Base-by-base conservation (phyloP, 2,113 vertebrate genomes). In the Camelus bactrianus region DNA sequence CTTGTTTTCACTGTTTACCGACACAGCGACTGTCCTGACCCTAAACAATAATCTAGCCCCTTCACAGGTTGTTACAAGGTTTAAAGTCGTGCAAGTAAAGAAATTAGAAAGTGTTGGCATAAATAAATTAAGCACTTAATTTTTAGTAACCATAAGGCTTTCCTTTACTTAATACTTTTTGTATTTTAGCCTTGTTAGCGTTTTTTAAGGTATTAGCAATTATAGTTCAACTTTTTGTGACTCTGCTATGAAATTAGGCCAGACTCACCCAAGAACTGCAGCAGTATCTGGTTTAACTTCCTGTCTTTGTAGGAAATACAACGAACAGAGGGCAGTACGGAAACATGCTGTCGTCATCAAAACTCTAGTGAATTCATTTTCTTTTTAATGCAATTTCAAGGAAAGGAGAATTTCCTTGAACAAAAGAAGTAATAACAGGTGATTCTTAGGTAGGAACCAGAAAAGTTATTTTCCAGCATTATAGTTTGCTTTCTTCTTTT, bases 391-490 rank as follows among this genome's bases (percentile, higher is more conserved):
- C 26, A 32, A 14, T 60, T 89, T 95, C 89, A 82, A 79, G 15
- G 24, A 65, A 94, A 91, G 50, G 58, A 89, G 42, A 90, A 67
- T 69, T 90, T 79, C 15, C 42, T 88, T 89, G 64, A 97, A 38
- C n/a, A 28, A 72, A 69, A 95, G 76, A 12, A 2, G 7, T 87
- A 54, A 56, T 38, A 48, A 35, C 30, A 65, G 54, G n/a, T 15
- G 81, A n/a, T 28, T 90, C 19, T 83, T 89, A 48, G 20, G 72
- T 58, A 70, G 38, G 35, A 94, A 83, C 30, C 22, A 70, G 19
- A 62, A 81, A 8, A 58, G 65, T 96, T 42, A 70, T 87, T 93
- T 65, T 69, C 13, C 82, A 76, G 16, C 70, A 30, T 58, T 42
- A 5, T 70, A 46, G n/a, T 81, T 69, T 79, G 4, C 87, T 84